Evolutionary conservation across 2,113 vertebrate genomes (phyloP).

Genomic region (Notarius lentiginosus): DNA sequence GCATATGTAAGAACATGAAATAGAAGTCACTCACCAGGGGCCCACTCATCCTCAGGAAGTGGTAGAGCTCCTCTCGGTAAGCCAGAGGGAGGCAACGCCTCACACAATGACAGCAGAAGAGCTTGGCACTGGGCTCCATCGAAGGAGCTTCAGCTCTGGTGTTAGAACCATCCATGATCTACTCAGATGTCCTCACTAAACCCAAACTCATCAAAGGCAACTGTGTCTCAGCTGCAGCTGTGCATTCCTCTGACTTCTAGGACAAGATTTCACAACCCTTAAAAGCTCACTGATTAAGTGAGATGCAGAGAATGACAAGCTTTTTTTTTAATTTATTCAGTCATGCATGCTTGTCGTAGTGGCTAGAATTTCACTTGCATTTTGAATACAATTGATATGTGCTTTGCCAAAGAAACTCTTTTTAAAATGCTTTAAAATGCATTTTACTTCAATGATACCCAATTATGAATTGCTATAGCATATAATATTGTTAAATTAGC

Average conservation of each 20-base stretch:
- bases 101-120: slow-evolving; percentile 64
- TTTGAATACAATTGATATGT: not conserved
- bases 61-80: slow-evolving; percentile 69
- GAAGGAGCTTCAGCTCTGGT: slow-evolving; percentile 46
- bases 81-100: slow-evolving; percentile 58
- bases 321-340: not conserved
- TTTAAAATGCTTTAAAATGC: not conserved
- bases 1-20: not conserved
- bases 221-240: slow-evolving; percentile 22
- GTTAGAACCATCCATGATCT: slow-evolving; percentile 31
- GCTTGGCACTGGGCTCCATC: slow-evolving; percentile 54
- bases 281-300: slow-evolving; percentile 63
- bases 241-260: slow-evolving; percentile 38
- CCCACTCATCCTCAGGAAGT: slow-evolving; percentile 70
- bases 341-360: slow-evolving; percentile 20
- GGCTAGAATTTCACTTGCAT: slow-evolving; percentile 2
- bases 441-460: not conserved
- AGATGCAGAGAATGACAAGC: slow-evolving; percentile 32
- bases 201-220: slow-evolving; percentile 15
- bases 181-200: slow-evolving; percentile 26
- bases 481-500: not conserved
- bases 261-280: slow-evolving; percentile 51
- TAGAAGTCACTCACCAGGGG: slow-evolving; percentile 67
- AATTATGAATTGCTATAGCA: not conserved
- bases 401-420: not conserved